Evolutionary conservation across 2,888 invertebrate genomes (phyloP).

Genomic region (Penaeus monodon): DNA sequence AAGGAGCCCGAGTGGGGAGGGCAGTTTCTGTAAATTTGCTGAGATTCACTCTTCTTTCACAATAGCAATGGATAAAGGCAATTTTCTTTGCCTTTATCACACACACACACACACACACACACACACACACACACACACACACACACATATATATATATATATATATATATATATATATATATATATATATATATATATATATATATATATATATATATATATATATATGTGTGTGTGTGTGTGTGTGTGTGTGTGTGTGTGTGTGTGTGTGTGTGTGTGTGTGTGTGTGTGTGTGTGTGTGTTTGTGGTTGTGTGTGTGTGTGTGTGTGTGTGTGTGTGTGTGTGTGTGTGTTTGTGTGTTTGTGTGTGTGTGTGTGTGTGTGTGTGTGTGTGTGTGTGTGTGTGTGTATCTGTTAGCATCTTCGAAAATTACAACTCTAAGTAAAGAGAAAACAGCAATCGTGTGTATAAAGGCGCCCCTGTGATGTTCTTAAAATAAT

Average conservation of each 20-base stretch:
- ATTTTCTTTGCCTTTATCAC: background rate
- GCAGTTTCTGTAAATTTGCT: too few relatives aligned
- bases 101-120: background rate
- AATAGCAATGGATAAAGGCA: too few relatives aligned
- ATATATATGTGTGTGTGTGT: background rate
- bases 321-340: background rate
- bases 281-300: background rate
- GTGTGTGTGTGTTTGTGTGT: background rate
- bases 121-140: background rate
- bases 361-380: background rate
- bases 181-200: slow-evolving; percentile 14
- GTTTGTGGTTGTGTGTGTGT: background rate
- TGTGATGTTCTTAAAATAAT: too few relatives aligned
- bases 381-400: background rate
- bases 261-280: background rate
- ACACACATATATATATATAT: slow-evolving; percentile 1
- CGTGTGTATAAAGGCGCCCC: too few relatives aligned
- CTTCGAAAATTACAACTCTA: too few relatives aligned
- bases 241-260: background rate
- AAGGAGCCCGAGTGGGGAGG: too few relatives aligned
- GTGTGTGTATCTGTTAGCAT: background rate
- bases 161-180: slow-evolving; percentile 16
- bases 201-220: slow-evolving; percentile 2
- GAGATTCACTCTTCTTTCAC: too few relatives aligned
- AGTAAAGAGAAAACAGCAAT: too few relatives aligned